phyloP scores from a whole-genome alignment of 2,797 vertebrate genomes.

The Xenopus petersii region DNA sequence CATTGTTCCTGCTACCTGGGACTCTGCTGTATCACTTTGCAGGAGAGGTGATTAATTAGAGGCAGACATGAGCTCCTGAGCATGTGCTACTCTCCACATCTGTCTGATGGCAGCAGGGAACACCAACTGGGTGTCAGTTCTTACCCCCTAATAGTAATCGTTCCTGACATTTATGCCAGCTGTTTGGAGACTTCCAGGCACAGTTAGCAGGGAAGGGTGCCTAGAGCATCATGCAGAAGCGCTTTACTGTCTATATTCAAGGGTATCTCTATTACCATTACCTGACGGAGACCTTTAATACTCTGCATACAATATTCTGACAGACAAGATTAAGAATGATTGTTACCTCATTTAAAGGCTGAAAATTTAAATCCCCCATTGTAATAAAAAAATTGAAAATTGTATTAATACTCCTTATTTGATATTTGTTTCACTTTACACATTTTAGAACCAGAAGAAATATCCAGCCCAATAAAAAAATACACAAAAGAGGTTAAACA shows the following conservation, averaged over 20 bases:
- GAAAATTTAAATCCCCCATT: too few relatives aligned
- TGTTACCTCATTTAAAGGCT: too few relatives aligned
- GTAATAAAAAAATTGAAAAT: too few relatives aligned
- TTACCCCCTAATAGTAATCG: constrained; percentile 47
- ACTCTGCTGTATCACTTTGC: constrained; percentile 35
- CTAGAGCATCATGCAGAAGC: constrained; percentile 8
- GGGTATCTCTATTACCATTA: background rate
- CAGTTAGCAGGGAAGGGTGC: constrained; percentile 17
- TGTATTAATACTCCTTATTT: too few relatives aligned
- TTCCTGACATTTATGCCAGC: constrained; percentile 42
- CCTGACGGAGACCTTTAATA: background rate
- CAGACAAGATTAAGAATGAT: too few relatives aligned
- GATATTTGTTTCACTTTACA: too few relatives aligned
- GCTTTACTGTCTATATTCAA: background rate
- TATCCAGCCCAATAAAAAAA: too few relatives aligned
- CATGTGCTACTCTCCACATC: constrained; percentile 44
- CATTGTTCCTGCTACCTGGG: constrained; percentile 19
- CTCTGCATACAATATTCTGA: too few relatives aligned
- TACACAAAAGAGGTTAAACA: too few relatives aligned
- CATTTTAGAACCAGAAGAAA: too few relatives aligned
- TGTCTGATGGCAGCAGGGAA: constrained; percentile 40
- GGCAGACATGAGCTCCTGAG: constrained; percentile 17
- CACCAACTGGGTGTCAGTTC: constrained; percentile 44
- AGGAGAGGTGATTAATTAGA: constrained; percentile 50
- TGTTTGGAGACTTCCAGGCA: constrained; percentile 35